These are phyloP conservation scores for Aegotheles bennettii DNA, from an alignment of 2,113 vertebrate species.

Conservation along the genomic window DNA sequence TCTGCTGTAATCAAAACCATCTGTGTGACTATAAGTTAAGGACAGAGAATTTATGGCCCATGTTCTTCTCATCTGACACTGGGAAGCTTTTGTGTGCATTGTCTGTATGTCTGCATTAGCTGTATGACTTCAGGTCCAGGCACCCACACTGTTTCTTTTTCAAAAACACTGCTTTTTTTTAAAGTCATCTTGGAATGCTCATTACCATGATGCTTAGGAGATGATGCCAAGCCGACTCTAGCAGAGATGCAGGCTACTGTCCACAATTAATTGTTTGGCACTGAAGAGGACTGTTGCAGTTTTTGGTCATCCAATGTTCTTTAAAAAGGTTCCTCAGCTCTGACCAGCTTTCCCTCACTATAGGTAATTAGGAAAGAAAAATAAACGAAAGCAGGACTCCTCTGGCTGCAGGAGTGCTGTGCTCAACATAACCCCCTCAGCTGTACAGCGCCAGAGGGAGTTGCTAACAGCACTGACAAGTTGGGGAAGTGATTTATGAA, in stretches of 20 bases:
- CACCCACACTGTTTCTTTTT: neutral
- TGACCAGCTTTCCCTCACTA: neutral
- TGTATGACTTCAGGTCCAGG: constrained; percentile 14
- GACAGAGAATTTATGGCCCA: constrained; percentile 37
- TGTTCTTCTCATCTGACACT: constrained; percentile 27
- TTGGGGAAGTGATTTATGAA: constrained; percentile 39
- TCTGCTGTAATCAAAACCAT: constrained; percentile 75
- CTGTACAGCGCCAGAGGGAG: neutral
- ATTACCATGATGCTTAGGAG: neutral
- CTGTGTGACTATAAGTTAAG: constrained; percentile 56
- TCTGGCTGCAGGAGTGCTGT: neutral
- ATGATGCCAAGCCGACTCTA: neutral
- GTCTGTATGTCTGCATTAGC: neutral
- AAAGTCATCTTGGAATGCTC: neutral
- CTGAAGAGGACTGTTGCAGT: neutral
- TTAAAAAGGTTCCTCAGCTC: neutral
- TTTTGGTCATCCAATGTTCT: neutral
- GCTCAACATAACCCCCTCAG: neutral
- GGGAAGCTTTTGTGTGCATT: neutral
- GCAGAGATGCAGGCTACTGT: constrained; percentile 4
- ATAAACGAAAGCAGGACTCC: neutral
- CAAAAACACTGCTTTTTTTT: neutral
- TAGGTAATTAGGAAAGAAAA: constrained; percentile 43
- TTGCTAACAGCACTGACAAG: constrained; percentile 30
- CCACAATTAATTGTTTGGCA: neutral